Conservation (phyloP, 1,140 invertebrate species). For the Drosophila paulistorum region DNA sequence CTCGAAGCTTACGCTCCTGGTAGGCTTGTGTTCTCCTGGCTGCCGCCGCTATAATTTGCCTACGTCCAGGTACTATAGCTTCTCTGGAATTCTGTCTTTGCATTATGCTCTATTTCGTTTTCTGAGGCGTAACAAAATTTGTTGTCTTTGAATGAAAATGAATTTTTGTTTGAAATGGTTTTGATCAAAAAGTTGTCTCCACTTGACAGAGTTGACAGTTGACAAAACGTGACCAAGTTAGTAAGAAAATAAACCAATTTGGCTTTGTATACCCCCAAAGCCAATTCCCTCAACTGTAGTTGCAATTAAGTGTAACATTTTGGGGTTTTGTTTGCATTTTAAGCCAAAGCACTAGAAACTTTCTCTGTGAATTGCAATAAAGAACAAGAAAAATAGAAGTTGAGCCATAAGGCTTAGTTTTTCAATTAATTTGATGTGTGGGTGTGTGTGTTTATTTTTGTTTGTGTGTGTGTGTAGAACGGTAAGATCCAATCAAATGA, state of each 20-base stretch:
- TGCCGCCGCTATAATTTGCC: neutral
- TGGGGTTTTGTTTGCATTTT: slow-evolving; percentile 64
- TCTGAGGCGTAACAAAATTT: neutral
- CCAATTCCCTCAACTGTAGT: slow-evolving; percentile 26
- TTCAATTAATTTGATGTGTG: slow-evolving; percentile 67
- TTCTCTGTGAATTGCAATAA: slow-evolving; percentile 7
- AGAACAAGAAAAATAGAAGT: slow-evolving; percentile 16
- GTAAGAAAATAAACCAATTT: slow-evolving; percentile 73
- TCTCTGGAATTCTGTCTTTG: neutral
- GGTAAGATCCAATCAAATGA: slow-evolving; percentile 3
- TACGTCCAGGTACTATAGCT: neutral
- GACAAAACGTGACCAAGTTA: slow-evolving; percentile 38
- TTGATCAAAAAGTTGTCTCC: neutral
- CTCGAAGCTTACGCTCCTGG: neutral
- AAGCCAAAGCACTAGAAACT: slow-evolving; percentile 18
- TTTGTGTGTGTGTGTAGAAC: neutral
- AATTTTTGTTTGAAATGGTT: neutral
- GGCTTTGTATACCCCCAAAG: slow-evolving; percentile 35
- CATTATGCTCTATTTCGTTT: neutral
- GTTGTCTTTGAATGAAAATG: neutral
- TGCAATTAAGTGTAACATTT: slow-evolving; percentile 76
- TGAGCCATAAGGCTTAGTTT: slow-evolving; percentile 56
- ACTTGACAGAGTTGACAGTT: neutral
- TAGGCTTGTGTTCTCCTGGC: neutral
- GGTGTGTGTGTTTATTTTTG: no score